phyloP scores from a whole-genome alignment of 2,888 invertebrate species.

The Lithophane ornitopus region DNA sequence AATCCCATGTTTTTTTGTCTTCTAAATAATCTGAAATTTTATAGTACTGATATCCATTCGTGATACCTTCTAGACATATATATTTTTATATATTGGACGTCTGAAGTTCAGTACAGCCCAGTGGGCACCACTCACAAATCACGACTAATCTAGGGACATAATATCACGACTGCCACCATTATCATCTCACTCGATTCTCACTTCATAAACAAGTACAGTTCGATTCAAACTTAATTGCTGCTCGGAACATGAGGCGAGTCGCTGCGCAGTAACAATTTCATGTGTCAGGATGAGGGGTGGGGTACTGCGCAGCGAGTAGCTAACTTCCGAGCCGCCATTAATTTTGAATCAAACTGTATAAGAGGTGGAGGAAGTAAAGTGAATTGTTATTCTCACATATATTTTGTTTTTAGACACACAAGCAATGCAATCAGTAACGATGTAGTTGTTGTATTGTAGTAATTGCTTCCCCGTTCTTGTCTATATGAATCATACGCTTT shows the following conservation, averaged over 20 bases:
- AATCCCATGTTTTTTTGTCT: too few species aligned
- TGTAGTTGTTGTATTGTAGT: too few species aligned
- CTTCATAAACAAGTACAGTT: background rate
- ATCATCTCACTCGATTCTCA: slow-evolving; percentile 56
- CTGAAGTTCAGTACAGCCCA: slow-evolving; percentile 46
- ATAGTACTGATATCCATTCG: slow-evolving; percentile 22
- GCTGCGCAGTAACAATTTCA: too few species aligned
- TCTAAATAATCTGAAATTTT: too few species aligned
- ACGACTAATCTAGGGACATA: slow-evolving; percentile 75
- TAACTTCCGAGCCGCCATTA: too few species aligned
- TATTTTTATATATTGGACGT: slow-evolving; percentile 15
- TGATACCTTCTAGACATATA: slow-evolving; percentile 13
- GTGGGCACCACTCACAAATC: slow-evolving; percentile 74
- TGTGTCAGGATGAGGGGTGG: too few species aligned
- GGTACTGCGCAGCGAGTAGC: too few species aligned
- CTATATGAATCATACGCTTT: background rate
- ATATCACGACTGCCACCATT: slow-evolving; percentile 71
- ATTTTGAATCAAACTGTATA: too few species aligned
- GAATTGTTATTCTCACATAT: background rate
- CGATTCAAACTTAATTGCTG: too few species aligned
- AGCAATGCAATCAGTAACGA: background rate
- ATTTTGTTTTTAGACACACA: background rate
- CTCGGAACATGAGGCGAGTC: too few species aligned
- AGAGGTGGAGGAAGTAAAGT: background rate
- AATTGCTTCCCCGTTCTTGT: background rate